These are phyloP conservation scores for Xanthorhoe spadicearia DNA, from an alignment of 2,888 invertebrate species.

Conservation along the genomic window DNA sequence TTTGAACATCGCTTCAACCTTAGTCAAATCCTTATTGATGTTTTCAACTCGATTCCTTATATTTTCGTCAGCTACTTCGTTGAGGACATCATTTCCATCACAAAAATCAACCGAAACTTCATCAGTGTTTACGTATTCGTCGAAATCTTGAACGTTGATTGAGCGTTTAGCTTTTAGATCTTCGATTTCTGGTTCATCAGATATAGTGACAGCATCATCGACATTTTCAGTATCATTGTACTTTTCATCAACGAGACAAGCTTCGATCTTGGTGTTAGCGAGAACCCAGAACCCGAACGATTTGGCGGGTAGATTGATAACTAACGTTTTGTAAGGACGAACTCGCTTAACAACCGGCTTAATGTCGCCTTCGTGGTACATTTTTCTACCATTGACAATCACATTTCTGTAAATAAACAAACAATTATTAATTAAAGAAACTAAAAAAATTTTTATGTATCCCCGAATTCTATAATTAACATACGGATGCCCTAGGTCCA, in stretches of 20 bases:
- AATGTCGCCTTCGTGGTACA: conserved; percentile 85
- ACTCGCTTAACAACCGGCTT: conserved; percentile 81
- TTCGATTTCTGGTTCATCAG: conserved; percentile 45
- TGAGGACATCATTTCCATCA: conserved; percentile 40
- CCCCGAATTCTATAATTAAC: too few relatives aligned
- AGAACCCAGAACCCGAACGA: conserved; percentile 91
- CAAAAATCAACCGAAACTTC: conserved; percentile 48
- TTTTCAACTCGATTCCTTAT: conserved; percentile 53
- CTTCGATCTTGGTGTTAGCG: conserved; percentile 86
- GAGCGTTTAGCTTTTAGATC: conserved; percentile 57
- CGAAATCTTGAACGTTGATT: conserved; percentile 46
- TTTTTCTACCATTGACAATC: conserved; percentile 86
- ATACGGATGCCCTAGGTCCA: too few relatives aligned
- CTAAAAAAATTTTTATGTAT: too few relatives aligned
- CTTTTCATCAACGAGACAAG: conserved; percentile 69
- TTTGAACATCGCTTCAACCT: conserved; percentile 51
- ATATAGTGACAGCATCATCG: conserved; percentile 38
- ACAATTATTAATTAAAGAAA: too few relatives aligned
- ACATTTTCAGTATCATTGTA: conserved; percentile 40
- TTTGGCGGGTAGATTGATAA: conserved; percentile 86
- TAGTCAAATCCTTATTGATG: conserved; percentile 60
- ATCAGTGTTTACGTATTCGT: conserved; percentile 40
- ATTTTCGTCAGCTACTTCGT: conserved; percentile 42
- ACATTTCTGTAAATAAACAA: conserved; percentile 79
- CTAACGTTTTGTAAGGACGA: conserved; percentile 80